Evolutionary conservation across 2,888 invertebrate genomes (phyloP).

Genomic region (Eristalis arbustorum): DNA sequence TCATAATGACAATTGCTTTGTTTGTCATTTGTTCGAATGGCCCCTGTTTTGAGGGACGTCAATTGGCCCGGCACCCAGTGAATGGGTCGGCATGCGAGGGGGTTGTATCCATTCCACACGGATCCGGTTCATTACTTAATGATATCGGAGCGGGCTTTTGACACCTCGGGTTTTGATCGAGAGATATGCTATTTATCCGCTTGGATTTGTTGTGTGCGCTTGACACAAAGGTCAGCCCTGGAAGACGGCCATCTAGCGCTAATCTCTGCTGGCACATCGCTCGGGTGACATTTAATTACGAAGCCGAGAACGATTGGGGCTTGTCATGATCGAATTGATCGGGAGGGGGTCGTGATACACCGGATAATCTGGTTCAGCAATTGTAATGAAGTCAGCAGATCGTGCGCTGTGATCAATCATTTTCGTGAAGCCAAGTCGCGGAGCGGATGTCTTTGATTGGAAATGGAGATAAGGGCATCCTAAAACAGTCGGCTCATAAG

Average conservation of each 20-base stretch:
- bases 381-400: not conserved
- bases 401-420: constrained; percentile 47
- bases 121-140: constrained; percentile 57
- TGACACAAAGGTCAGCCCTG: constrained; percentile 35
- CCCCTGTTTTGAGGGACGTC: not conserved
- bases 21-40: constrained; percentile 7
- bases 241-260: not conserved
- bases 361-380: not conserved
- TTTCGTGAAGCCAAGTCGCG: constrained; percentile 4
- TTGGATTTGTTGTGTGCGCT: not conserved
- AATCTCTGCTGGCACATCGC: not conserved
- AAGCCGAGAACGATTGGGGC: not conserved
- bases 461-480: constrained; percentile 35
- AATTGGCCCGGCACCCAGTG: not conserved
- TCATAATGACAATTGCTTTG: constrained; percentile 39
- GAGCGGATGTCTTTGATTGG: constrained; percentile 37
- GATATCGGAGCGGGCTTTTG: constrained; percentile 26
- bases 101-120: constrained; percentile 5
- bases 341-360: not conserved
- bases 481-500: not conserved
- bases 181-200: constrained; percentile 12
- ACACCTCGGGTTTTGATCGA: constrained; percentile 11
- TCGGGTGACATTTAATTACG: constrained; percentile 12
- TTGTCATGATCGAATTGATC: not conserved
- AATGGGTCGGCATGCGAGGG: too few species aligned